These are phyloP conservation scores for Mormoops blainvillei DNA, from an alignment of 2,113 vertebrate genomes.

Conservation along the genomic window DNA sequence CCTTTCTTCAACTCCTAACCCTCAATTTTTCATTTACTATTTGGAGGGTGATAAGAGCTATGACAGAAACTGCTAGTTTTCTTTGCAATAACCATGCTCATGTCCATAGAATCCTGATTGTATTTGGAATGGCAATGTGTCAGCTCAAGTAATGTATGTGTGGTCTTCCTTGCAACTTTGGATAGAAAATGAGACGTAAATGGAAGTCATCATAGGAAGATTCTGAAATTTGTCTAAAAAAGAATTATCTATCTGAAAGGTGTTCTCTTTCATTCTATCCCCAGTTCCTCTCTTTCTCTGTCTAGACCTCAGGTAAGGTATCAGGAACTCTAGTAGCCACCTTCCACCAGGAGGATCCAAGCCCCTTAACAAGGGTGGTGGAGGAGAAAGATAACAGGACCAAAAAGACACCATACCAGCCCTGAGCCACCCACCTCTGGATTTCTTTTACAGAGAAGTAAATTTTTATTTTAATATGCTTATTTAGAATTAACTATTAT, in stretches of 20 bases:
- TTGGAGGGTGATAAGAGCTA: background rate
- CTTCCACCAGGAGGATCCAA: background rate
- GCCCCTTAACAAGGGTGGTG: background rate
- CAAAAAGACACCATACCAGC: background rate
- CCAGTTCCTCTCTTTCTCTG: background rate
- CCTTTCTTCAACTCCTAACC: background rate
- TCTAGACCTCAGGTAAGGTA: background rate
- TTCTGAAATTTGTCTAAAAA: background rate
- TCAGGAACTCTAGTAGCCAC: background rate
- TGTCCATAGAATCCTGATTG: background rate
- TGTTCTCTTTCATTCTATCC: background rate
- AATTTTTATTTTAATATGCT: background rate
- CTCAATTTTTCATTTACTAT: background rate
- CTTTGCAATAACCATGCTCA: background rate
- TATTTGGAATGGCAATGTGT: background rate
- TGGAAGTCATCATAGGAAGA: background rate
- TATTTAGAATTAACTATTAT: background rate
- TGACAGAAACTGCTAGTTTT: background rate
- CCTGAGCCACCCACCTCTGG: background rate
- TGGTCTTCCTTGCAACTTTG: background rate
- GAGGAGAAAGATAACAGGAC: background rate
- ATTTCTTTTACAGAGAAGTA: background rate
- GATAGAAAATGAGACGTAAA: background rate
- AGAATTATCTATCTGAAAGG: background rate
- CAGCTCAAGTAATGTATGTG: background rate